phyloP scores from a whole-genome alignment of 92 coral and sea anemone genomes.

The Actinernus sp. region DNA sequence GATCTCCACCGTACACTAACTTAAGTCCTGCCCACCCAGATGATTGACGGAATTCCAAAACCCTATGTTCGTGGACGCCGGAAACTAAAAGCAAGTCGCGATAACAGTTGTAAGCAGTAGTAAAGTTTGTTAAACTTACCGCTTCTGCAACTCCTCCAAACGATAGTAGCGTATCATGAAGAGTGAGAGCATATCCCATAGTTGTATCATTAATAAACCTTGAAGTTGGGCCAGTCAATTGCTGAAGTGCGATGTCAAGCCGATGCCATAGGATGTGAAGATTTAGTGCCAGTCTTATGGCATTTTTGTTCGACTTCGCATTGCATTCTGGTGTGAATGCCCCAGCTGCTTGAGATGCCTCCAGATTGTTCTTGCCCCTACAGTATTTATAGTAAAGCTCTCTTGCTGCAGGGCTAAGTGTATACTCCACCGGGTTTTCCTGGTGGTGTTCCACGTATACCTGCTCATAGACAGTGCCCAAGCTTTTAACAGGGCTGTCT shows the following conservation, averaged over 20 bases:
- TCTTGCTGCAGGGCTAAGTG: constrained; percentile 32
- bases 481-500: constrained; percentile 24
- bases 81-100: no score
- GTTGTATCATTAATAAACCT: constrained; percentile 29
- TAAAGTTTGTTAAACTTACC: constrained; percentile 2
- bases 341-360: constrained; percentile 5
- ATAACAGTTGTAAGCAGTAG: no score
- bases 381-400: constrained; percentile 40
- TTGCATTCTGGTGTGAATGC: constrained; percentile 47
- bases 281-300: constrained; percentile 40
- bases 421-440: constrained; percentile 30
- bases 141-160: constrained; percentile 3
- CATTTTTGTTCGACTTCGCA: constrained; percentile 42
- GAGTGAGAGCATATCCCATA: not conserved
- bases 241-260: constrained; percentile 36
- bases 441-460: constrained; percentile 42
- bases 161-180: not conserved
- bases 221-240: constrained; percentile 47
- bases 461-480: constrained; percentile 41
- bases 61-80: no score
- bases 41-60: no score
- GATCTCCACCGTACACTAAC: no score
- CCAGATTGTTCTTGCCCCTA: constrained; percentile 24
- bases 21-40: no score
- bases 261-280: constrained; percentile 45